Evolutionary conservation across 2,797 vertebrate genomes (phyloP), one percentile per base, ranked within the genome.

Genomic region (Nothura maculosa): DNA sequence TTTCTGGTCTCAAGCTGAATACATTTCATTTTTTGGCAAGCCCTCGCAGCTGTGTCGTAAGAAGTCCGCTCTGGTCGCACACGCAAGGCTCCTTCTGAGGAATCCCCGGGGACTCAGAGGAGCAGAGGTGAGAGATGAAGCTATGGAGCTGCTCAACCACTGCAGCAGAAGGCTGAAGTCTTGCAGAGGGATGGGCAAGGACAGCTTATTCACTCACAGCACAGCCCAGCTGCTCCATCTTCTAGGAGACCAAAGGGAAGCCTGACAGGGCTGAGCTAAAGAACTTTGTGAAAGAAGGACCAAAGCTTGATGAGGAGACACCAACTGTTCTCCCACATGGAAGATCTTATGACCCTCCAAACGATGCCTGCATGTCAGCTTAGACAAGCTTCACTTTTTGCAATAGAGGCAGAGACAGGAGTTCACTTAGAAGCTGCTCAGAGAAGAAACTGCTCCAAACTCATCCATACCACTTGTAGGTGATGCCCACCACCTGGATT

Each of bases 1-100:
- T 82, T 95, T 92, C 85, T 88, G 72, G 54, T 61, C 64, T 85
- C 50, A 75, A 88, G 90, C 83, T 14, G 30, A 88, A 74, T 13
- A 43, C 40, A 61, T 82, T 64, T 80, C 61, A 36, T 30, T 58
- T 75, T 89, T 38, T 85, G 70, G 85, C 67, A 91, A 81, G n/a
- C 64, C 42, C 32, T 70, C 77, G 25, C 8, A 55, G 10, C 57
- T 1, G 1, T 87, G 91, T 87, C 3, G 0, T 69, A 92, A 92
- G 60, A 36, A n/a, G 58, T 68, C n/a, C 42, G 84, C 73, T 57
- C 50, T 14, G 38, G 74, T 76, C 81, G 76, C n/a, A 74, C 52
- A 86, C 0, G 4, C 63, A 80, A 57, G 52, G 64, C 52, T 89
- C 52, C 82, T 82, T 77, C 11, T 45, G 86, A 92, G 79, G 83